phyloP scores from a whole-genome alignment of 2,113 vertebrate genomes.

The Mormyrus lacerda region DNA sequence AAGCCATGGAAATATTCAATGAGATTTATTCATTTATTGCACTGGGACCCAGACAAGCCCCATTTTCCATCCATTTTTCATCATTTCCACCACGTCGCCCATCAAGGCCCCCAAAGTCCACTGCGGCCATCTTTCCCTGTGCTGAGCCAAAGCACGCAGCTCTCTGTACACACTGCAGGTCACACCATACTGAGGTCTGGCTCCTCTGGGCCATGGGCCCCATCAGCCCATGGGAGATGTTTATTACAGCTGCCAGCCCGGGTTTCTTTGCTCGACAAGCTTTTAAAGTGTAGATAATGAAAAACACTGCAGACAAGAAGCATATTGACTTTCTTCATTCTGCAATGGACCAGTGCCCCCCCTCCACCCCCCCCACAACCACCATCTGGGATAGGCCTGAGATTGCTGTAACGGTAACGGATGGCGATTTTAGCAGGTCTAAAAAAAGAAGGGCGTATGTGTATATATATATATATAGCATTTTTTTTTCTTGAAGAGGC shows the following conservation, averaged over 20 bases:
- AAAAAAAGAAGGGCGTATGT: background rate
- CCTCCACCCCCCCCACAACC: background rate
- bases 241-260: background rate
- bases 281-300: background rate
- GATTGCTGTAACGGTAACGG: background rate
- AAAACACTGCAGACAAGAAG: background rate
- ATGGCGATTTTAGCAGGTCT: background rate
- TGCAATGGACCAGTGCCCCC: background rate
- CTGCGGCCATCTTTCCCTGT: background rate
- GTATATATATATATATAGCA: background rate
- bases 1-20: constrained; percentile 38
- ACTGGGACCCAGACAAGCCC: background rate
- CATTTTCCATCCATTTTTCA: background rate
- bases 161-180: background rate
- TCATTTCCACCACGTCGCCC: background rate
- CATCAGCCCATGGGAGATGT: background rate
- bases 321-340: background rate
- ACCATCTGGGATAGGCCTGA: background rate
- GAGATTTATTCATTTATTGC: constrained; percentile 14
- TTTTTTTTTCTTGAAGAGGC: background rate
- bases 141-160: background rate
- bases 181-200: background rate
- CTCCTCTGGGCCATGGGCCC: background rate
- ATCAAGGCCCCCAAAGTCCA: background rate
- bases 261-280: background rate